Evolutionary conservation across 53 echinoderm and acorn worm species (phyloP).

Genomic region (Holothuria leucospilota): DNA sequence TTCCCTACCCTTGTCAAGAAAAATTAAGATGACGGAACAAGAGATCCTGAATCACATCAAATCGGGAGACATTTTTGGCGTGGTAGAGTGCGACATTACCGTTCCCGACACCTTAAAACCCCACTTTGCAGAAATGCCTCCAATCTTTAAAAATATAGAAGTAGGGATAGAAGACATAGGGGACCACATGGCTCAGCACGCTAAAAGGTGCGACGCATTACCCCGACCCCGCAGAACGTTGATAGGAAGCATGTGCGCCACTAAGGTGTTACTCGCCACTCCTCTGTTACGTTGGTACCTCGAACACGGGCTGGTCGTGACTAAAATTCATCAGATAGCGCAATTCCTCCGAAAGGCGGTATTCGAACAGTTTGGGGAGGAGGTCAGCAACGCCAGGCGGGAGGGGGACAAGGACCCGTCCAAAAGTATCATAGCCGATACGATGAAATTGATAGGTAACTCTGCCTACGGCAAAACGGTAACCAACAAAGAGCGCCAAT

Average conservation of each 20-base stretch:
- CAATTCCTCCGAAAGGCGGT: conserved; percentile 9
- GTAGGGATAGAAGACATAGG: conserved; percentile 43
- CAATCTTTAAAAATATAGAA: conserved; percentile 54
- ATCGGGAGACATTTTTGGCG: conserved; percentile 54
- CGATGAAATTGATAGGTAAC: conserved; percentile 68
- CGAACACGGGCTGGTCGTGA: conserved; percentile 37
- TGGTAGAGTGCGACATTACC: conserved; percentile 39
- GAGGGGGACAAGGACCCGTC: conserved; percentile 42
- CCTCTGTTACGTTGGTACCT: conserved; percentile 61
- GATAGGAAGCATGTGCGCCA: background rate
- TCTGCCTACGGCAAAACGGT: conserved; percentile 67
- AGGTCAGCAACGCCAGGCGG: conserved; percentile 56
- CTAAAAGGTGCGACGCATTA: background rate
- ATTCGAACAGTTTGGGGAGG: conserved; percentile 37
- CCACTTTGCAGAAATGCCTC: conserved; percentile 8
- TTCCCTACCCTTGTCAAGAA: conserved; percentile 24
- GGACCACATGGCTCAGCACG: conserved; percentile 38
- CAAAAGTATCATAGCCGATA: conserved; percentile 59
- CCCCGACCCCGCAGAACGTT: conserved; percentile 11
- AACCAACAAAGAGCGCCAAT: conserved; percentile 45
- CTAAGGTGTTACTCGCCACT: background rate
- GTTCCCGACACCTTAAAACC: conserved; percentile 22
- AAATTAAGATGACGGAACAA: conserved; percentile 1
- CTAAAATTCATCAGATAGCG: background rate
- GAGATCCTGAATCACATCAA: no score